Evolutionary conservation across 2,797 vertebrate genomes (phyloP), one percentile per base, ranked within the genome.

Genomic region (Taeniopygia guttata): DNA sequence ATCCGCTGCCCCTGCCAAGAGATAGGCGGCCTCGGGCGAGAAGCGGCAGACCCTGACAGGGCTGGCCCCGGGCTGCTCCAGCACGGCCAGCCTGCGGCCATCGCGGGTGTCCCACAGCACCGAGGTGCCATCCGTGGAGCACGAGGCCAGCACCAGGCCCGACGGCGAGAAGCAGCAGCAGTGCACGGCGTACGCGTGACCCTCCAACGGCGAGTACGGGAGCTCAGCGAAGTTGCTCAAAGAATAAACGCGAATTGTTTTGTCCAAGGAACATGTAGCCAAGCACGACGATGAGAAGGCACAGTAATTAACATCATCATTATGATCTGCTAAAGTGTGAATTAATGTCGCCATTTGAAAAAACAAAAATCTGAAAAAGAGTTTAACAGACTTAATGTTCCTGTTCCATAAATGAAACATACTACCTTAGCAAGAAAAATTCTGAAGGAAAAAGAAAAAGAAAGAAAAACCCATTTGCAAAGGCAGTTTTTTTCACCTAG

Each of bases 211-310:
- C 0, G 99, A 99, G 96, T 98, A 98, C 0, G 98, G 96, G 27
- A 98, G 97, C 96, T 99, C 98, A 0, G 96, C 87, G 30, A 99
- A 99, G 95, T 98, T 95, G 16, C 34, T 81, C 14, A 98, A 89
- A 34, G 96, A 98, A 94, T 99, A 99, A 27, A 99, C 73, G 2
- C 98, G 97, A 45, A 99, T 34, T 1, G 98, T 99, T 97, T 99
- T 99, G 96, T 99, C 99, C 80, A 98, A 97, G 10, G 99, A 99
- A 91, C 99, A 99, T 2, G 99, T 99, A 54, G 99, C 99, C 81
- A 99, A 88, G 55, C 98, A 98, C 3, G 97, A 96, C 10, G 97
- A 94, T 0, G 99, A 99, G 96, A 99, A 98, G 25, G 98, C 97
- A 23, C 99, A 99, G 95, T 87, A 98, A 98, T 98, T 99, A 95